Percentiles rank a stretch among this genome's conserved stretches.
Evolutionary conservation across 2,113 vertebrate species (phyloP).

Genomic region (Ptilorrhoa leucosticta): DNA sequence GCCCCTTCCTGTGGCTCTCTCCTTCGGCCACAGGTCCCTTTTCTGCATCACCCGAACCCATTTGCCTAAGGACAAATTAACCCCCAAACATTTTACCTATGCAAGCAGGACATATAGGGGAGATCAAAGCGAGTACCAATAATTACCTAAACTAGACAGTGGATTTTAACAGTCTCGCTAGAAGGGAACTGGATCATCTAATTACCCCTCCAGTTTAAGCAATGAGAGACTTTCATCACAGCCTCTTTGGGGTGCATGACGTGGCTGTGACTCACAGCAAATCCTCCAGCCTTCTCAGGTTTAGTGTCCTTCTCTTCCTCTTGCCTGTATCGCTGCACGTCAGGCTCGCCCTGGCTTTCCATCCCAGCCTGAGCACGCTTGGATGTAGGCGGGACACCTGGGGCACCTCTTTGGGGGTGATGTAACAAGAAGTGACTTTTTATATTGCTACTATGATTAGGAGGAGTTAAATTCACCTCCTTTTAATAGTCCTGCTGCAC

Average conservation of each 20-base stretch:
- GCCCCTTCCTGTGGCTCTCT: background rate
- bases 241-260: background rate
- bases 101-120: background rate
- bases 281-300: background rate
- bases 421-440: background rate
- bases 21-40: accelerated
- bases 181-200: conserved; percentile 11
- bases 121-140: background rate
- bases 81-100: background rate
- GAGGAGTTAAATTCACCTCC: background rate
- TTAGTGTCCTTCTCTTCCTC: background rate
- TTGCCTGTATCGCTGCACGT: accelerated
- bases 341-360: background rate
- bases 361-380: accelerated
- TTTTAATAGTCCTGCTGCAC: background rate
- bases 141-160: background rate
- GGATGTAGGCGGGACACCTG: background rate
- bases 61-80: background rate
- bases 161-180: background rate
- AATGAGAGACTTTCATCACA: conserved; percentile 16
- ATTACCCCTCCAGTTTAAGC: background rate
- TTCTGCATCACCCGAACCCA: background rate
- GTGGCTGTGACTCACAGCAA: background rate
- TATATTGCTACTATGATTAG: background rate
- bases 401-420: background rate